Base-by-base conservation (phyloP, 2,888 invertebrate species). In the Scelioninae gen. 1 region DNA sequence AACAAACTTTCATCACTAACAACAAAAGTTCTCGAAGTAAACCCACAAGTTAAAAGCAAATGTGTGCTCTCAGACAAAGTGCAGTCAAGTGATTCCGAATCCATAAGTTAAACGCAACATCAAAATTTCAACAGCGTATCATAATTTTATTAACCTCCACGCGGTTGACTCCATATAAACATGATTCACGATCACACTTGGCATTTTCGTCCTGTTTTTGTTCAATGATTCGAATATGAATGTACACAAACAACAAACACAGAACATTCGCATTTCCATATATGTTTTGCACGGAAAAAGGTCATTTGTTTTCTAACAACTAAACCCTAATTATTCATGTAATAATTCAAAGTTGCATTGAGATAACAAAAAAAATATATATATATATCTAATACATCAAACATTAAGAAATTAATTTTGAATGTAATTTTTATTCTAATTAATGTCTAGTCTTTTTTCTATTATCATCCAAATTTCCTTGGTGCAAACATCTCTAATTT, bases 71-170 rank as follows among this genome's bases (percentile, higher is more conserved):
- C 55, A 43, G 55, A 55, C 55, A 32, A 53, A 53, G 53, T 43
- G 55, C 55, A 68, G 40, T 55, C 66, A 68, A 68, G 66, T 68
- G 43, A 55, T 55, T 55, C n/a, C 11, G 11, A 68, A 68, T 68
- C 43, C 66, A 68, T 68, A 68, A 53, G 29, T 53, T 53, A 66
- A 66, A 66, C 29, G 51, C 29, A 10, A 45, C 62, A 63, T 63
- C 40, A 49, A 49, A 49, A 63, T 31, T 63, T 63, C 63, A 63
- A 34, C 32, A 32, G 29, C 29, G 23, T 31, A 53, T 40, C 34
- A n/a, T 53, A 65, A 51, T 38, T 40, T 40, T 66, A 53, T 66
- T 40, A 66, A 66, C 40, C 29, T n/a, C 31, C 53, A 10, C 53
- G 13, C n/a, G 31, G 40, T 53, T 43, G 11, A n/a, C 7, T 34